Evolutionary conservation across 2,797 vertebrate species (phyloP).

Genomic region (Sebastes hubbsi): DNA sequence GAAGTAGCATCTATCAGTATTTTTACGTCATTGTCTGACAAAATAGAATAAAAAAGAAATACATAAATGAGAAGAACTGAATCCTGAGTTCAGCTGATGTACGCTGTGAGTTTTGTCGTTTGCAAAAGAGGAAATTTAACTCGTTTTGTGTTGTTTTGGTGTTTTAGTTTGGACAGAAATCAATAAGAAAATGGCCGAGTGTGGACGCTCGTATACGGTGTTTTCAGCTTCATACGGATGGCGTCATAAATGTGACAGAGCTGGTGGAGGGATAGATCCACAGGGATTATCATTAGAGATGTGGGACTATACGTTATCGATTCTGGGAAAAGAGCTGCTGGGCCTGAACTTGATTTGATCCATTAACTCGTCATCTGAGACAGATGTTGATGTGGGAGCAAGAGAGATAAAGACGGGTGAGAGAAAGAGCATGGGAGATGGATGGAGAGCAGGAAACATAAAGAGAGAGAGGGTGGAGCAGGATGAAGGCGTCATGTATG

Average conservation of each 20-base stretch:
- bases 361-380: slow-evolving; percentile 26
- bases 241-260: slow-evolving; percentile 1
- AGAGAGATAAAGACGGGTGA: background rate
- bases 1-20: background rate
- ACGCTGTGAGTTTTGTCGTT: background rate
- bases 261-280: background rate
- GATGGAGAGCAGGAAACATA: background rate
- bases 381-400: background rate
- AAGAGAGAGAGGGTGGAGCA: background rate
- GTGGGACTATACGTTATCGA: slow-evolving; percentile 24
- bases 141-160: background rate
- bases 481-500: slow-evolving; percentile 5
- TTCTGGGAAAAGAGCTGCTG: slow-evolving; percentile 11
- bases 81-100: background rate
- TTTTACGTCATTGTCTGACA: background rate
- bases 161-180: background rate
- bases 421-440: slow-evolving; percentile 5
- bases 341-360: slow-evolving; percentile 39
- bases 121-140: background rate
- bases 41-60: background rate
- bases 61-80: background rate
- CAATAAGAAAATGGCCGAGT: background rate
- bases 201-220: background rate
- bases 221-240: background rate
- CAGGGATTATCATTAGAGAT: background rate